Evolutionary conservation across 2,888 invertebrate genomes (phyloP), one percentile per base, ranked within the genome.

Genomic region (Germaria angustata): DNA sequence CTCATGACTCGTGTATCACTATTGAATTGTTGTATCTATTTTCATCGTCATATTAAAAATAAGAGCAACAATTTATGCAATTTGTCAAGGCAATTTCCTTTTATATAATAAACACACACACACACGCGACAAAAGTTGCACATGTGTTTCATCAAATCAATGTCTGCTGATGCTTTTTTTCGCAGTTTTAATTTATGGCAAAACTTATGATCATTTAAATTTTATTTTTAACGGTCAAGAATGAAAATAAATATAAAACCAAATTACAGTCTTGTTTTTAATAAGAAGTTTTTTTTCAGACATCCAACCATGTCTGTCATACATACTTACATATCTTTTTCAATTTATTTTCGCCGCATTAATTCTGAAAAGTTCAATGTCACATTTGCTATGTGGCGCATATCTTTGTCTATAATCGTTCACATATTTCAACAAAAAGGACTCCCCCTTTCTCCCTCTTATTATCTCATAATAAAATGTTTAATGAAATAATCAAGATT

Each of bases 291-390:
- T 15, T n/a, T n/a, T 24, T 15, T 66, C 20, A 20, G 9, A 0
- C 32, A n/a, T 36, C n/a, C 36, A 65, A 4, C 22, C 44, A 28
- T 34, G 13, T 49, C 24, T n/a, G n/a, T n/a, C n/a, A n/a, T n/a
- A n/a, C n/a, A n/a, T n/a, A n/a, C n/a, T n/a, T n/a, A 51, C 36
- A 11, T 34, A 24, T 24, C 39, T 53, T 20, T 44, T 11, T 63
- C 17, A 13, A 46, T 46, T 55, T 44, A 66, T 53, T 39, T 13
- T 36, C 17, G 7, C 6, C 17, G 15, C 24, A 46, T 46, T 59
- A 17, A 59, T 59, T 59, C 34, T 34, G 36, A 59, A 59, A 61
- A 72, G 59, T 72, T 72, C 59, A 72, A 49, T 72, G 49, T 22
- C 39, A 49, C 39, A 0, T 59, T 46, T 68, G 2, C 24, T 17